phyloP scores from a whole-genome alignment of 1,140 invertebrate species.

The Aphidius gifuensis region DNA sequence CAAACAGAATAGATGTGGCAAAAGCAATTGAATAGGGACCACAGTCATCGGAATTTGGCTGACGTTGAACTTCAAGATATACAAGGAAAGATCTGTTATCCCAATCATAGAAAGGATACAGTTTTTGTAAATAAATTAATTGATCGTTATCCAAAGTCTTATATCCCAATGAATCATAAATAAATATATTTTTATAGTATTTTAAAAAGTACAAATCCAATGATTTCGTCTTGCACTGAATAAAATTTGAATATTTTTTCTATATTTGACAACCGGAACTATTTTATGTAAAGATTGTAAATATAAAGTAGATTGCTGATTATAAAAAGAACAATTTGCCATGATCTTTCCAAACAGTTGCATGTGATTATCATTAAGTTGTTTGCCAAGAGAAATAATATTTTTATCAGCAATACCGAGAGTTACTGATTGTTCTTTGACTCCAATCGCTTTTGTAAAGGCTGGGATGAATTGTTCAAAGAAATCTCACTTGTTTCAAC shows the following conservation, averaged over 20 bases:
- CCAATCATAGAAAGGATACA: conserved; percentile 2
- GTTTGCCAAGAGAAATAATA: neutral
- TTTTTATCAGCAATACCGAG: neutral
- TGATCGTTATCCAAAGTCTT: conserved; percentile 2
- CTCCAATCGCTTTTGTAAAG: too few species aligned
- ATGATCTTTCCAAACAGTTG: neutral
- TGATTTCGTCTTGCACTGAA: neutral
- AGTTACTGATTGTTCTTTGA: neutral
- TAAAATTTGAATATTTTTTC: conserved; percentile 13
- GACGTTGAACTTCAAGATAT: conserved; percentile 5
- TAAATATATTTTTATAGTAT: neutral
- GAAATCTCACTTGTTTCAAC: too few species aligned
- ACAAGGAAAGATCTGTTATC: neutral
- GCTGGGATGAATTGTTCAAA: too few species aligned
- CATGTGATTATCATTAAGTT: conserved; percentile 1
- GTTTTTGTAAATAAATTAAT: neutral
- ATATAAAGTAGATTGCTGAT: neutral
- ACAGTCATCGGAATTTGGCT: neutral
- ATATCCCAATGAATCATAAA: neutral
- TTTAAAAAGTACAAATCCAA: conserved; percentile 7
- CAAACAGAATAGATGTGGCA: neutral
- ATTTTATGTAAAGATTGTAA: neutral
- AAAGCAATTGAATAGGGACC: conserved; percentile 11
- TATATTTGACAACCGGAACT: neutral
- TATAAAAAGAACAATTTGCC: neutral